phyloP scores from a whole-genome alignment of 2,888 invertebrate species.

The Osmoderma eremita region DNA sequence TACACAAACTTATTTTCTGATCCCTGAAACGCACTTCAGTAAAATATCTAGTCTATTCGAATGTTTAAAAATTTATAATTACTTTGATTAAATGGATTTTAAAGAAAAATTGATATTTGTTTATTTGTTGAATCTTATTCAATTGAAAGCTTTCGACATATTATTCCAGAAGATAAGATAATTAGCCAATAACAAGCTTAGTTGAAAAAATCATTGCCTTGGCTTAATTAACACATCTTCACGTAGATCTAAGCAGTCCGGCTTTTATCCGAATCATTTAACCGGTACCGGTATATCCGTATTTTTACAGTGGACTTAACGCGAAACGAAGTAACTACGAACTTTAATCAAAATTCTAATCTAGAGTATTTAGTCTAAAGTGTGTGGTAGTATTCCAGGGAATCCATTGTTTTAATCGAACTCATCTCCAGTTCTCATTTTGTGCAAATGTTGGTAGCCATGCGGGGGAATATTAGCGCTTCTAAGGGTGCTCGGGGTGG shows the following conservation, averaged over 20 bases:
- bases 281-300: slow-evolving; percentile 4
- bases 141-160: no score
- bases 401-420: slow-evolving; percentile 64
- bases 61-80: no score
- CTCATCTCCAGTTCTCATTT: slow-evolving; percentile 64
- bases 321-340: slow-evolving; percentile 35
- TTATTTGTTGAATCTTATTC: no score
- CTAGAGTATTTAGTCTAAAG: slow-evolving; percentile 51
- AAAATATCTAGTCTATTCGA: no score
- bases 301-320: slow-evolving; percentile 17
- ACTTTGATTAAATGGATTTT: no score
- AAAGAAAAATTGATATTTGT: no score
- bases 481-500: slow-evolving; percentile 59
- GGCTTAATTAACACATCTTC: slow-evolving; percentile 6
- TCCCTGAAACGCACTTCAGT: no score
- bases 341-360: slow-evolving; percentile 45
- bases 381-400: slow-evolving; percentile 50
- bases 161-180: no score
- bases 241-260: neutral
- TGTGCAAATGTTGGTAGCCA: slow-evolving; percentile 63
- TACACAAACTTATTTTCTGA: no score
- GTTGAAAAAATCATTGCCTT: slow-evolving; percentile 11
- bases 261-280: neutral
- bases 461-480: slow-evolving; percentile 63
- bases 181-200: neutral